A percentile compares a stretch with the other conserved stretches of the same genome.
Conservation (phyloP, 2,888 invertebrate genomes). For the Isoperla grammatica region DNA sequence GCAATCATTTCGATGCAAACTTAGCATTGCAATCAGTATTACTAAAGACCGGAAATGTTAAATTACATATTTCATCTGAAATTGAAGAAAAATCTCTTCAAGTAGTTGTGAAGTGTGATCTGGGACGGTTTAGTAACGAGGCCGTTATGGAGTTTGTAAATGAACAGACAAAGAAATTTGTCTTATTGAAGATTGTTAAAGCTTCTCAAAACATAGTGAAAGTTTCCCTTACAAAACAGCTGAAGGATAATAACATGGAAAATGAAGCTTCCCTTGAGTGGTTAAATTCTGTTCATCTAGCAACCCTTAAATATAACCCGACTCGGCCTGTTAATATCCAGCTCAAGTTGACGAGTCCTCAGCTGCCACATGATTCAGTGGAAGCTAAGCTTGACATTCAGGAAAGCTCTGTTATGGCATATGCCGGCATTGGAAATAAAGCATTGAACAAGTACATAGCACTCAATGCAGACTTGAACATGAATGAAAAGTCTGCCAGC, state of each 20-base stretch:
- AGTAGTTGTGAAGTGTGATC: conserved; percentile 7
- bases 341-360: conserved; percentile 19
- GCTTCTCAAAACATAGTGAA: background rate
- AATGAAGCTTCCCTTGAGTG: conserved; percentile 8
- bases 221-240: background rate
- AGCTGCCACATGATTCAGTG: conserved; percentile 14
- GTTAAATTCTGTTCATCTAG: background rate
- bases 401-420: conserved; percentile 12
- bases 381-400: conserved; percentile 5
- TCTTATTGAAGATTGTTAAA: background rate
- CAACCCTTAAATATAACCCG: conserved; percentile 8
- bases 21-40: conserved; percentile 33
- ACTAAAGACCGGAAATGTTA: conserved; percentile 16
- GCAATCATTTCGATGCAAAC: conserved; percentile 14
- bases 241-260: conserved; percentile 1
- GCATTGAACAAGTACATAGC: conserved; percentile 7
- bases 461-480: conserved; percentile 20
- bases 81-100: background rate
- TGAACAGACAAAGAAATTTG: conserved; percentile 1
- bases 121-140: background rate
- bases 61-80: background rate
- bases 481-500: conserved; percentile 1
- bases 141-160: background rate
- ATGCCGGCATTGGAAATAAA: conserved; percentile 14
- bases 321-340: conserved; percentile 20